Evolutionary conservation across 2,797 vertebrate genomes (phyloP), one percentile per base, ranked within the genome.

Genomic region (Fistularia tabacaria): DNA sequence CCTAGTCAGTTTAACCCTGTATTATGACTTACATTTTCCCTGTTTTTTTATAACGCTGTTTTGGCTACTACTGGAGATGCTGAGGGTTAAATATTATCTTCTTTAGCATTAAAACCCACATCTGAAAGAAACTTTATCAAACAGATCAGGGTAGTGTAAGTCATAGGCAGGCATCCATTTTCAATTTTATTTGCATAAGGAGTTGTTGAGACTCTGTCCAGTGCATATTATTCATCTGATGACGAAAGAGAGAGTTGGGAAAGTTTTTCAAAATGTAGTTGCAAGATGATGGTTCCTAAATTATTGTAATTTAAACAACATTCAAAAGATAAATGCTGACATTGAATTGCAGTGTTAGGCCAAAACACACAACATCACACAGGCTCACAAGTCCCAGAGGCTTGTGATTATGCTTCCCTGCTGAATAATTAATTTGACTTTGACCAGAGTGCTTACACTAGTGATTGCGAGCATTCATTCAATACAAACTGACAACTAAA

Each of bases 121-220:
- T 56, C 45, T 63, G 59, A 85, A 81, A 68, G 43, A 64, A 49
- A 14, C 37, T 0, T 42, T 12, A 59, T 55, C 47, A 44, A 55
- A 52, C 63, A 46, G 60, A 50, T n/a, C 61, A 79, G 81, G 81
- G 84, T 74, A 77, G 78, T 80, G 85, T 86, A 84, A 88, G 89
- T 89, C 88, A 88, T 91, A 92, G 90, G 83, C 90, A 88, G 82
- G 85, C 45, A n/a, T 89, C 79, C 88, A 89, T 90, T 78, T 88
- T 85, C 73, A 88, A 87, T 75, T 87, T 81, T 82, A 74, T 85
- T 80, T 83, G 66, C 79, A 82, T 87, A 64, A 86, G 84, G 85
- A 87, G 84, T 61, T 67, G 87, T 87, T 81, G 88, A 87, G 88
- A 81, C 86, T 92, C 82, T 73, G 85, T 92, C 85, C 82, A 88